phyloP scores from a whole-genome alignment of 2,888 invertebrate genomes.

The Altica lythri region DNA sequence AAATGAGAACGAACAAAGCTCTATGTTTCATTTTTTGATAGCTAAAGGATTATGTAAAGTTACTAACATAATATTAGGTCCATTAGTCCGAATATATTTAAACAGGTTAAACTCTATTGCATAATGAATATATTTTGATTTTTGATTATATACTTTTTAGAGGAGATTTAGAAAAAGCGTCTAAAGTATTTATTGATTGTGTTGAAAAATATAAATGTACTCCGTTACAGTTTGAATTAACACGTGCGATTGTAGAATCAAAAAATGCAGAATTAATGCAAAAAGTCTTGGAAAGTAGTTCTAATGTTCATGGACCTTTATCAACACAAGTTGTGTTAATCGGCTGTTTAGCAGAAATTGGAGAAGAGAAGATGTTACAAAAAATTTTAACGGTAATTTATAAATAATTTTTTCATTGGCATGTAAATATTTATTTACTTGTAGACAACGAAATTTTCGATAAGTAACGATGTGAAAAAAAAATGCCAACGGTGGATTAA shows the following conservation, averaged over 20 bases:
- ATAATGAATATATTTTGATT: background rate
- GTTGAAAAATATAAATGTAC: slow-evolving; percentile 63
- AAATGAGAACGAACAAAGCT: slow-evolving; percentile 54
- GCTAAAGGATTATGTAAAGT: slow-evolving; percentile 62
- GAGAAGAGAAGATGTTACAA: slow-evolving; percentile 59
- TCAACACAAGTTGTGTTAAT: slow-evolving; percentile 60
- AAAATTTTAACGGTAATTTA: slow-evolving; percentile 57
- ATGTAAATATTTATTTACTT: slow-evolving; percentile 40
- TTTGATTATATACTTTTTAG: slow-evolving; percentile 47
- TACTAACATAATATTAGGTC: slow-evolving; percentile 65
- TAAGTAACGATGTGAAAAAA: slow-evolving; percentile 46
- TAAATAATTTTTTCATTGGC: background rate
- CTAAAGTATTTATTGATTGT: slow-evolving; percentile 61
- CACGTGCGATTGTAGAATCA: slow-evolving; percentile 54
- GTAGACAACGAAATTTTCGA: slow-evolving; percentile 52
- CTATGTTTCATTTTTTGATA: slow-evolving; percentile 61
- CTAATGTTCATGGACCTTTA: slow-evolving; percentile 55
- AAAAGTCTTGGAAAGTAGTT: slow-evolving; percentile 50
- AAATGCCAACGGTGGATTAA: slow-evolving; percentile 50
- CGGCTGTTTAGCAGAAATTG: slow-evolving; percentile 62
- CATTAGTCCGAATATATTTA: slow-evolving; percentile 65
- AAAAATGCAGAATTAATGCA: slow-evolving; percentile 55
- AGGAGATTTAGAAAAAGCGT: slow-evolving; percentile 60
- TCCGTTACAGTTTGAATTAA: slow-evolving; percentile 68
- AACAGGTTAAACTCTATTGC: slow-evolving; percentile 55